Conservation (phyloP, 2,113 vertebrate species). For the Malurus alboscapulatus region DNA sequence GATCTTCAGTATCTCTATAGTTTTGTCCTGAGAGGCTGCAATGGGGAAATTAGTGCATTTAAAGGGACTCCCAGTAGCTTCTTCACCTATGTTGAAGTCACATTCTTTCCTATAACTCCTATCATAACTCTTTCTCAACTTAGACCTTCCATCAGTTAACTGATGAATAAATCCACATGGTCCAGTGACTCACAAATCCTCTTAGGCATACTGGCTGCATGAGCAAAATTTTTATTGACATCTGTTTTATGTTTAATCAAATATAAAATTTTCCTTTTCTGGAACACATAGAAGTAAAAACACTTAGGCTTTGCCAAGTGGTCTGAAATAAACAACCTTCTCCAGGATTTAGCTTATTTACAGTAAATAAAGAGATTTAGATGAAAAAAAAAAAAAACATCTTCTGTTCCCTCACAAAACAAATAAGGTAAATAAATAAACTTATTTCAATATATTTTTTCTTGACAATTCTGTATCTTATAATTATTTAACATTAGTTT, state of each 20-base stretch:
- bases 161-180: background rate
- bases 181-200: background rate
- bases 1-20: accelerated
- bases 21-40: background rate
- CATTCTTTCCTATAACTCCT: background rate
- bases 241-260: background rate
- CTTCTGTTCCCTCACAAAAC: background rate
- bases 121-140: background rate
- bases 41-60: background rate
- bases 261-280: background rate
- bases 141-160: background rate
- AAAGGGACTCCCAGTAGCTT: background rate
- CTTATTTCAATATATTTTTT: background rate
- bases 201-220: background rate
- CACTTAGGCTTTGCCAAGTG: background rate
- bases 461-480: background rate
- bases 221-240: background rate
- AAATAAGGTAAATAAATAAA: background rate
- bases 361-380: background rate
- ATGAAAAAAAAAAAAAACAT: background rate
- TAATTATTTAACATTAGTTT: background rate
- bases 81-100: background rate
- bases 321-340: background rate
- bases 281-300: background rate
- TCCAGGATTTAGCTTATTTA: background rate